Evolutionary conservation across 2,797 vertebrate genomes (phyloP).

Genomic region (Tinamus major): DNA sequence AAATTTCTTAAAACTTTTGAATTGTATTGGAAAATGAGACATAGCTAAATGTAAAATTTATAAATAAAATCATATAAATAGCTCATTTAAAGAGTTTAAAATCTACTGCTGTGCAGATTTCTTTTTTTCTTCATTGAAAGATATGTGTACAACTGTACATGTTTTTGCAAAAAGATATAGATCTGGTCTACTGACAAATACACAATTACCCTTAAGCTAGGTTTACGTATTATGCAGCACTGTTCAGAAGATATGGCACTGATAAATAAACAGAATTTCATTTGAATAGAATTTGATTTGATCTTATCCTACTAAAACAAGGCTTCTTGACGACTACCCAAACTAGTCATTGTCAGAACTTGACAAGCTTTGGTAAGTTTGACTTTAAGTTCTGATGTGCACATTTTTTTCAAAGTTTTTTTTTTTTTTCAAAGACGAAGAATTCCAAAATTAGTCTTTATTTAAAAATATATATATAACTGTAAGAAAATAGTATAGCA

Average conservation of each 20-base stretch:
- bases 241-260: conserved; percentile 47
- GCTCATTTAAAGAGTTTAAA: neutral
- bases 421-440: neutral
- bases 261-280: conserved; percentile 51
- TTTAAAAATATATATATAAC: neutral
- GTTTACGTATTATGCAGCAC: conserved; percentile 29
- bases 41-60: neutral
- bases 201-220: neutral
- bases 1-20: neutral
- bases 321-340: neutral
- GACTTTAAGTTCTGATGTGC: neutral
- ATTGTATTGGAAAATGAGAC: neutral
- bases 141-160: rapidly evolving
- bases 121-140: neutral
- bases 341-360: conserved; percentile 60
- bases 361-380: neutral
- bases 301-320: conserved; percentile 48
- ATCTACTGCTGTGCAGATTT: neutral
- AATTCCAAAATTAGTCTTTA: neutral
- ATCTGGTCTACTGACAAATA: neutral
- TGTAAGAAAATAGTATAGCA: neutral
- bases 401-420: neutral
- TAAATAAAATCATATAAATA: neutral
- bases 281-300: neutral
- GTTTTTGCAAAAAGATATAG: neutral